These are phyloP conservation scores for Peromyscus aztecus DNA, from an alignment of 2,797 vertebrate species.

Conservation along the genomic window DNA sequence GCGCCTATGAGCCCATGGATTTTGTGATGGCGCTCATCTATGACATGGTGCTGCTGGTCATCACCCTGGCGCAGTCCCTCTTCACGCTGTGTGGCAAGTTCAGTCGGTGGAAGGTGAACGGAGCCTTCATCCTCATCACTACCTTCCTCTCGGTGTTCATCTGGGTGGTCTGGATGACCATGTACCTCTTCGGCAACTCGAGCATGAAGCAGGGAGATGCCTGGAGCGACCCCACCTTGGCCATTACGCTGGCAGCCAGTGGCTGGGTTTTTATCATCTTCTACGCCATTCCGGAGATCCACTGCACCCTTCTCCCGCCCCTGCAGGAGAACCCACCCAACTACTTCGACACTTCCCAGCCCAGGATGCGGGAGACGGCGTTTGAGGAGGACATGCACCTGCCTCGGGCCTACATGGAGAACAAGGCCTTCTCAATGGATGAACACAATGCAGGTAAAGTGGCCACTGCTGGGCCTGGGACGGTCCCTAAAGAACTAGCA, in stretches of 20 bases:
- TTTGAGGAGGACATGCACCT: constrained; percentile 97
- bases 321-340: constrained; percentile 95
- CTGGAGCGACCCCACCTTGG: constrained; percentile 95
- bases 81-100: constrained; percentile 95
- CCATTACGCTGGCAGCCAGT: constrained; percentile 95
- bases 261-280: constrained; percentile 97
- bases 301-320: constrained; percentile 93
- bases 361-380: constrained; percentile 96
- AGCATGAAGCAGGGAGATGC: constrained; percentile 91
- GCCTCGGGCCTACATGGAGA: constrained; percentile 97
- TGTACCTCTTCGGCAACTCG: constrained; percentile 95
- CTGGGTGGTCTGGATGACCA: constrained; percentile 97
- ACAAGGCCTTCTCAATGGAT: constrained; percentile 96
- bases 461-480: rapidly evolving
- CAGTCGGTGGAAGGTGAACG: constrained; percentile 94
- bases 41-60: constrained; percentile 93
- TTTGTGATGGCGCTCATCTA: constrained; percentile 96
- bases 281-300: constrained; percentile 95
- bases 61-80: constrained; percentile 91
- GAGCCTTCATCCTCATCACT: constrained; percentile 93
- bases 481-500: rapidly evolving
- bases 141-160: constrained; percentile 94
- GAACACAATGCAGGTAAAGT: constrained; percentile 94
- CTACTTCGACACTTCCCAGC: constrained; percentile 98
- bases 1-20: constrained; percentile 95